Evolutionary conservation across 2,888 invertebrate genomes (phyloP).

Genomic region (Campoletis raptor): DNA sequence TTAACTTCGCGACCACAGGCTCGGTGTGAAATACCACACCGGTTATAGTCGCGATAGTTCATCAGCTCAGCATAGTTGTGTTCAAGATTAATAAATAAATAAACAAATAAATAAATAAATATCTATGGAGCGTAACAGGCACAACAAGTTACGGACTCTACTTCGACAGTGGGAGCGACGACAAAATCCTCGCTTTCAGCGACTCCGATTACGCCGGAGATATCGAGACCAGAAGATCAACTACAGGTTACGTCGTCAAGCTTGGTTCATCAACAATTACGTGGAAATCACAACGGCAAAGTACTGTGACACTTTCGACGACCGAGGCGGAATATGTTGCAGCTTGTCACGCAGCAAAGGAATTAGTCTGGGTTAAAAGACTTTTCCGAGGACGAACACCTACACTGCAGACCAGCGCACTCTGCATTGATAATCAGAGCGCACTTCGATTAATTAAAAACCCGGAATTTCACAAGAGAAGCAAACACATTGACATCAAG

Average conservation of each 20-base stretch:
- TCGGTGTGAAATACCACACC: too few species aligned
- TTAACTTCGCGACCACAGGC: too few species aligned
- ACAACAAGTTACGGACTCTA: background rate
- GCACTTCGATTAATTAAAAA: conserved; percentile 42
- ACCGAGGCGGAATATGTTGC: conserved; percentile 50
- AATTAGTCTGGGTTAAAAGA: conserved; percentile 45
- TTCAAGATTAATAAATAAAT: too few species aligned
- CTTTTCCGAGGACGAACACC: conserved; percentile 10
- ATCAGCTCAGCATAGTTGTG: too few species aligned
- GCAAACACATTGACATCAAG: conserved; percentile 45
- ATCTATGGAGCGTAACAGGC: too few species aligned
- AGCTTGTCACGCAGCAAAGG: conserved; percentile 25
- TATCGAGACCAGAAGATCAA: background rate
- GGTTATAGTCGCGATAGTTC: too few species aligned
- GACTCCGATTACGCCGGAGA: conserved; percentile 26
- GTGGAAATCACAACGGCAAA: conserved; percentile 44
- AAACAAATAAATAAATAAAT: too few species aligned
- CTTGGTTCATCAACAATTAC: conserved; percentile 14
- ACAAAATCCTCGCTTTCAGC: conserved; percentile 2
- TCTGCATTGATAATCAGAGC: conserved; percentile 48
- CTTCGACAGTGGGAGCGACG: background rate
- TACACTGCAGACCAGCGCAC: conserved; percentile 14
- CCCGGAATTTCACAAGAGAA: conserved; percentile 39
- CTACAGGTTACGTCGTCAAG: conserved; percentile 14
- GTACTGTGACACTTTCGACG: conserved; percentile 41